Base-by-base conservation (phyloP, 2,113 vertebrate species). In the Mastomys coucha region DNA sequence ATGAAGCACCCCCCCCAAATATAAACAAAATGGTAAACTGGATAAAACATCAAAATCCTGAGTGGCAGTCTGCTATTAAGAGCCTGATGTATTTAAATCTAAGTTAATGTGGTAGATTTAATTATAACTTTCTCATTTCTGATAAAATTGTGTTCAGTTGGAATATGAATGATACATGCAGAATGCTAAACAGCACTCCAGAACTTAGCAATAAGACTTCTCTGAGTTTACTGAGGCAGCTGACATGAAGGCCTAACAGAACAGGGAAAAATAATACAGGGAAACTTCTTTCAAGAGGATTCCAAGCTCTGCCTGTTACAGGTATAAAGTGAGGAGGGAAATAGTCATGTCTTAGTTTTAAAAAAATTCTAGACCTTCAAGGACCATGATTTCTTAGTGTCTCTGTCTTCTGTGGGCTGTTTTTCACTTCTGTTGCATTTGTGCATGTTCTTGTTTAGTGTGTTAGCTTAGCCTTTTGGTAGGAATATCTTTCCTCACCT, bases 101-200 rank as follows among this genome's bases (percentile, higher is more conserved):
- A 86, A 20, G 58, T 88, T 95, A 94, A 92, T 56, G 22, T 91
- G 42, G 33, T 91, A 31, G 17, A 45, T 90, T 94, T 92, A 97
- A 91, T 96, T 92, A 96, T 93, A 95, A 92, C 88, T 60, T 94
- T 89, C 60, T 93, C 78, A 16, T 33, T 49, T 95, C 36, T 94
- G 77, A 89, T 72, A 92, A 94, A 94, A 93, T 87, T 60, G 72
- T 86, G 20, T 86, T 31, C 72, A 78, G 72, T 63, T 84, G 51
- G 65, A 93, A 73, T 92, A 89, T 78, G 60, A 95, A 89, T 93
- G 49, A 67, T 60, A 96, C 39, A 56, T 67, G 14, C 7, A 53
- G 12, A 31, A 45, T 84, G 49, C 91, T 91, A 16, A 96, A 39
- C 49, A 53, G 45, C 22, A 91, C 22, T 36, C 26, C 33, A 91